These are phyloP conservation scores for Chlorops oryzae DNA, from an alignment of 1,140 invertebrate species.

Conservation along the genomic window DNA sequence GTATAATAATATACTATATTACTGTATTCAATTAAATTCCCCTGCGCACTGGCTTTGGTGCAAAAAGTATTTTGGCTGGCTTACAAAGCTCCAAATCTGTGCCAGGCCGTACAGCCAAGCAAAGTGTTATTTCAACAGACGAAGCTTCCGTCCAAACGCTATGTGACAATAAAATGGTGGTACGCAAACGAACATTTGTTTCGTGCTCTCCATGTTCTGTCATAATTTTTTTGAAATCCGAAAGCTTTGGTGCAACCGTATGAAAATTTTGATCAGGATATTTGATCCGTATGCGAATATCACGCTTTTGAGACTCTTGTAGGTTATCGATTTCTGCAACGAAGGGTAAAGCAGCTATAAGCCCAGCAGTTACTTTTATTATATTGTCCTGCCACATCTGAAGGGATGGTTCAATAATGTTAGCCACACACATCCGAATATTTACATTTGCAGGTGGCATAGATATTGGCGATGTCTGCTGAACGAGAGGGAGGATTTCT, in stretches of 20 bases:
- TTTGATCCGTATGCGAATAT: slow-evolving; percentile 74
- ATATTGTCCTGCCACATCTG: slow-evolving; percentile 69
- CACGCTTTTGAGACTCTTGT: slow-evolving; percentile 56
- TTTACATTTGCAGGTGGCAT: slow-evolving; percentile 60
- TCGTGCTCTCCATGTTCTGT: slow-evolving; percentile 42
- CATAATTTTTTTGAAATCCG: slow-evolving; percentile 57
- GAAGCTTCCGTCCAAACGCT: slow-evolving; percentile 85
- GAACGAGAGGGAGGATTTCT: slow-evolving; percentile 72
- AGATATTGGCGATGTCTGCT: slow-evolving; percentile 54
- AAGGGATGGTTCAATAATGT: slow-evolving; percentile 77
- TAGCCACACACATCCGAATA: slow-evolving; percentile 71
- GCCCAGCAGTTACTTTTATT: slow-evolving; percentile 88
- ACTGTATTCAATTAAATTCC: slow-evolving; percentile 66
- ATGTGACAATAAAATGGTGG: slow-evolving; percentile 82
- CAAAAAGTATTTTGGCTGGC: slow-evolving; percentile 82
- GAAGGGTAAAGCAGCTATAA: slow-evolving; percentile 77
- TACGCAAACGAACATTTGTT: slow-evolving; percentile 70
- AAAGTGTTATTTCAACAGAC: slow-evolving; percentile 79
- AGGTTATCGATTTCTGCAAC: slow-evolving; percentile 82
- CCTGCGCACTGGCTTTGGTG: slow-evolving; percentile 80
- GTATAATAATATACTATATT: neutral
- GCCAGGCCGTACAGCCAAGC: slow-evolving; percentile 61
- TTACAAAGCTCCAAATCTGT: slow-evolving; percentile 78
- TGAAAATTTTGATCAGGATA: slow-evolving; percentile 89
- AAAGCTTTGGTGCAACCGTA: slow-evolving; percentile 67